Percentiles rank a stretch among this genome's conserved stretches.
Conservation (phyloP, 2,888 invertebrate species). For the Leptopilina myrica region DNA sequence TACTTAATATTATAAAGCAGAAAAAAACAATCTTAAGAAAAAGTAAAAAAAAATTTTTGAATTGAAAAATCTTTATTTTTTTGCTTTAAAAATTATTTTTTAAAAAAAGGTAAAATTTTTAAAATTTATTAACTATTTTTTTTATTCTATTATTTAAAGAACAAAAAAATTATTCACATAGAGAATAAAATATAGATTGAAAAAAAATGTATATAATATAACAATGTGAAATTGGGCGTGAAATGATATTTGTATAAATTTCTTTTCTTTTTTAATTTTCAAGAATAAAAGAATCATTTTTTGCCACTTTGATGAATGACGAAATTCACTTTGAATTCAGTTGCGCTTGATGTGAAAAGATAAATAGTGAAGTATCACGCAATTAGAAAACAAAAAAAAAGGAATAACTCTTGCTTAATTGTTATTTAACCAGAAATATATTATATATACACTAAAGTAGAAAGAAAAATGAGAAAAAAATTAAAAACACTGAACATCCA, state of each 20-base stretch:
- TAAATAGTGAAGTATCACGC: slow-evolving; percentile 5
- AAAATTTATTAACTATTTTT: too few species aligned
- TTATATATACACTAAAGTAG: neutral
- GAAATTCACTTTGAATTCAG: slow-evolving; percentile 18
- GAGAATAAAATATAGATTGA: neutral
- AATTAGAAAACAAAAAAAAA: slow-evolving; percentile 12
- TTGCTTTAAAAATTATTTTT: neutral
- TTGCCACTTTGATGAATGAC: neutral
- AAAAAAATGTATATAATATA: neutral
- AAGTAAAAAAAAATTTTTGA: too few species aligned
- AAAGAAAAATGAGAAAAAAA: neutral
- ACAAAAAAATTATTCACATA: neutral
- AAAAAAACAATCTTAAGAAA: too few species aligned
- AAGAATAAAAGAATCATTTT: neutral
- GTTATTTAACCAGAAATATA: neutral
- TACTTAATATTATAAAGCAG: too few species aligned
- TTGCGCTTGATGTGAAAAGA: neutral
- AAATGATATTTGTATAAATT: neutral
- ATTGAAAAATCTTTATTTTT: neutral
- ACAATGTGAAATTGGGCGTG: neutral
- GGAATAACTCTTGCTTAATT: slow-evolving; percentile 6
- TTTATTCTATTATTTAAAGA: neutral
- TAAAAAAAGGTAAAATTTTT: too few species aligned
- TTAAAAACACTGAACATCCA: neutral
- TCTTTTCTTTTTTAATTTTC: neutral